Percentiles rank a stretch among this genome's conserved stretches.
Evolutionary conservation across 1,140 invertebrate species (phyloP).

Genomic region (Drosophila punjabiensis): DNA sequence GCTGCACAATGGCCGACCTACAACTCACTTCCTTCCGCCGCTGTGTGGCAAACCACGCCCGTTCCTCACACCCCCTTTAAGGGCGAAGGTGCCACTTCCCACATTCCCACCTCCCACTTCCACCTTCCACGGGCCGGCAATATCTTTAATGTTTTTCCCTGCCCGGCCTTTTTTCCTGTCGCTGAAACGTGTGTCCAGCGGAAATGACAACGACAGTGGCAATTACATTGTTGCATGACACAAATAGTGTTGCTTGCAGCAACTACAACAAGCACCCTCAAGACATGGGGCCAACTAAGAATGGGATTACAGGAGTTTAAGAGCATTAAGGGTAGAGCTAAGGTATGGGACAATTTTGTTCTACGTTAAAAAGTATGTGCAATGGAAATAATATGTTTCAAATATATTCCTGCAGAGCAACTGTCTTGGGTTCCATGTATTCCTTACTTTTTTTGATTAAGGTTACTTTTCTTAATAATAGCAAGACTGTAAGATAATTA

Average conservation of each 20-base stretch:
- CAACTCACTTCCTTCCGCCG: conserved; percentile 78
- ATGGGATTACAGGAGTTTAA: conserved; percentile 18
- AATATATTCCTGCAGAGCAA: not conserved
- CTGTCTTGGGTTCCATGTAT: not conserved
- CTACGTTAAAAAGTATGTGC: not conserved
- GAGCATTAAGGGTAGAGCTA: not conserved
- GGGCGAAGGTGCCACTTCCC: conserved; percentile 4
- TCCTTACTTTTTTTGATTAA: not conserved
- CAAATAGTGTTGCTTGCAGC: conserved; percentile 77
- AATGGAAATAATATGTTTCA: not conserved
- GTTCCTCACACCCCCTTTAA: conserved; percentile 5
- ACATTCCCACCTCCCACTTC: not conserved
- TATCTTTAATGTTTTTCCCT: conserved; percentile 69
- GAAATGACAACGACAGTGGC: conserved; percentile 85
- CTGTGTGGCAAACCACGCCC: conserved; percentile 37
- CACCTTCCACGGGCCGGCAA: conserved; percentile 29
- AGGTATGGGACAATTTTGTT: not conserved
- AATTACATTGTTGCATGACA: conserved; percentile 85
- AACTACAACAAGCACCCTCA: conserved; percentile 40
- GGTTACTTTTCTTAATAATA: not conserved
- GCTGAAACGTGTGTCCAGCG: conserved; percentile 77
- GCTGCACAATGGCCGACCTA: conserved; percentile 79
- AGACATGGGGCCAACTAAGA: conserved; percentile 18
- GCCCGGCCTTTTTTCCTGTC: conserved; percentile 30
- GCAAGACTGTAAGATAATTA: not conserved